phyloP scores from a whole-genome alignment of 2,113 vertebrate species.

The Nestor notabilis region DNA sequence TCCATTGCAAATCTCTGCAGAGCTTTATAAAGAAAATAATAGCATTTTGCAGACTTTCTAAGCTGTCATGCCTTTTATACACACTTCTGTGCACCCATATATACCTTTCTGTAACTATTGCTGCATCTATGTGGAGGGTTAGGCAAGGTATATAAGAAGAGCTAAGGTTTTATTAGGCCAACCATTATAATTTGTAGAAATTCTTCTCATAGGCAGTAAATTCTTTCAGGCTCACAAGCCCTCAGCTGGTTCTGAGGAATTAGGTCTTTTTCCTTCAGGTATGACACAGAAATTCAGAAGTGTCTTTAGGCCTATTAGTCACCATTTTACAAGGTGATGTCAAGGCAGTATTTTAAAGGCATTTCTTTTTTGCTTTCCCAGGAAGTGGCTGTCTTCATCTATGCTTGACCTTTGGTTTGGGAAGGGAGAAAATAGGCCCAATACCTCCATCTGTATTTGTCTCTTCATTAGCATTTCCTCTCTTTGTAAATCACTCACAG shows the following conservation, averaged over 20 bases:
- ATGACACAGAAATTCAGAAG: neutral
- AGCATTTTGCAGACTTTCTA: neutral
- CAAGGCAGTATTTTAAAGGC: neutral
- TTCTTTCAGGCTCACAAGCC: neutral
- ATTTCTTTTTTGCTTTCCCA: neutral
- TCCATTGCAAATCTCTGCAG: neutral
- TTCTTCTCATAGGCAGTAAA: neutral
- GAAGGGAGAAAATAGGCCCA: neutral
- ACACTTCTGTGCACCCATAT: neutral
- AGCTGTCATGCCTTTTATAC: neutral
- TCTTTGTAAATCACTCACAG: neutral
- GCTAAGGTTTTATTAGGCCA: neutral
- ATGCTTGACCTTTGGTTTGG: slow-evolving; percentile 5
- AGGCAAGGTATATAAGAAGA: neutral
- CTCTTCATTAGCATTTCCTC: neutral
- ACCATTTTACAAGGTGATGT: neutral
- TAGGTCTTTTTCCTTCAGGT: neutral
- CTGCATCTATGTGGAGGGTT: neutral
- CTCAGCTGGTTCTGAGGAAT: neutral
- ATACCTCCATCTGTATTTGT: neutral
- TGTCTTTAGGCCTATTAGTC: neutral
- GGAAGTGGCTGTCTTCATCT: neutral
- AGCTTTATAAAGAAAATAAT: neutral
- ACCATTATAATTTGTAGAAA: neutral
- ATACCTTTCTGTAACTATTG: neutral